These are phyloP conservation scores for Nemapogon koenigi DNA, from an alignment of 2,888 invertebrate species.

Conservation along the genomic window DNA sequence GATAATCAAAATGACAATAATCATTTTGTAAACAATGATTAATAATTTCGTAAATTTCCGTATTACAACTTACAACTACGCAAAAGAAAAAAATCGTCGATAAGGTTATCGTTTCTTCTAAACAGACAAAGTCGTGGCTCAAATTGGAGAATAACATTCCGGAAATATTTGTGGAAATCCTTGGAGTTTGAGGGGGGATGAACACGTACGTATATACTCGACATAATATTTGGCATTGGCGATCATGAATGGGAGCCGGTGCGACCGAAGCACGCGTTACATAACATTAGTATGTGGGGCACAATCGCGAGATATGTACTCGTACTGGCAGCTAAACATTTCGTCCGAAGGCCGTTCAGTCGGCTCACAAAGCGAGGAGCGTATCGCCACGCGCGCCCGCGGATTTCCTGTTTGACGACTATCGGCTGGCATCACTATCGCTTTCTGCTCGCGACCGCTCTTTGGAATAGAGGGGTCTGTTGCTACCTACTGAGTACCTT, in stretches of 20 bases:
- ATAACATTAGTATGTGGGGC: constrained; percentile 41
- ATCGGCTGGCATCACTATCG: constrained; percentile 63
- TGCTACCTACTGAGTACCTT: constrained; percentile 29
- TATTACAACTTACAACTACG: constrained; percentile 31
- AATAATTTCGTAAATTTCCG: constrained; percentile 39
- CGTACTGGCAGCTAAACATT: constrained; percentile 40
- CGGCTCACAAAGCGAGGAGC: constrained; percentile 43
- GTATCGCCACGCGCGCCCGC: constrained; percentile 52
- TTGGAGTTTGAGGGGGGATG: constrained; percentile 1
- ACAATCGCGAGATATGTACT: constrained; percentile 22
- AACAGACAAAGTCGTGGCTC: neutral
- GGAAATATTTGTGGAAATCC: constrained; percentile 2
- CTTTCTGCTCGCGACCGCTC: constrained; percentile 51
- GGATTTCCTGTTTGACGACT: constrained; percentile 62
- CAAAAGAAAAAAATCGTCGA: constrained; percentile 45
- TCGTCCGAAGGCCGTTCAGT: constrained; percentile 43
- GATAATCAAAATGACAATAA: too few species aligned
- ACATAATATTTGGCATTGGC: constrained; percentile 30
- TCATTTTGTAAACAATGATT: constrained; percentile 32
- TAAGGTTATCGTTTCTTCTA: constrained; percentile 30
- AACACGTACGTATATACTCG: too few species aligned
- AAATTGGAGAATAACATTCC: constrained; percentile 1
- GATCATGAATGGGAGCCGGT: constrained; percentile 53
- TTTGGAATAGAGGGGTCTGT: constrained; percentile 45
- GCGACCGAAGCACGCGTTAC: constrained; percentile 33